Percentiles rank a stretch among this genome's conserved stretches.
Evolutionary conservation across 2,113 vertebrate species (phyloP).

Genomic region (Pygoscelis antarcticus): DNA sequence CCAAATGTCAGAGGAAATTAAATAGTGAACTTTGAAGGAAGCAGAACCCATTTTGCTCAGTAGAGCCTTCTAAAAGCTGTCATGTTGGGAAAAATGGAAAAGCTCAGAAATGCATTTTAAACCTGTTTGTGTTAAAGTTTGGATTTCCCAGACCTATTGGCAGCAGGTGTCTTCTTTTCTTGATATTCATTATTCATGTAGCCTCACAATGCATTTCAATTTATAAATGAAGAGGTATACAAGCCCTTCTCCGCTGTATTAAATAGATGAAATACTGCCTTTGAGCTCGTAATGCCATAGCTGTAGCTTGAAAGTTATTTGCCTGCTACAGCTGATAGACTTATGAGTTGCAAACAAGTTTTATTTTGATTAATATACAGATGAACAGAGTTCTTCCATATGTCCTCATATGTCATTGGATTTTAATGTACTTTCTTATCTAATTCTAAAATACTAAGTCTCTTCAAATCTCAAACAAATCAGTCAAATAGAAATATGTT

Average conservation of each 20-base stretch:
- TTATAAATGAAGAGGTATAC: neutral
- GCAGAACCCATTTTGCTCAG: neutral
- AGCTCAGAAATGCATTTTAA: conserved; percentile 11
- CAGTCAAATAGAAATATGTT: neutral
- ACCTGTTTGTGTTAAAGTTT: conserved; percentile 4
- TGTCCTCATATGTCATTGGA: neutral
- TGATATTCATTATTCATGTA: conserved; percentile 44
- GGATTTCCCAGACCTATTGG: conserved; percentile 23
- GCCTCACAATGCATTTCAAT: conserved; percentile 1
- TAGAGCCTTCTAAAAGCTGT: conserved; percentile 13
- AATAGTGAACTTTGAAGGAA: conserved; percentile 29
- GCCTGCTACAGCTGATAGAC: neutral
- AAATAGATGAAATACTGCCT: conserved; percentile 21
- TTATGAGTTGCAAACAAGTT: neutral
- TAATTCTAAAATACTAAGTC: neutral
- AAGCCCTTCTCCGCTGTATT: neutral
- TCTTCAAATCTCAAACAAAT: neutral
- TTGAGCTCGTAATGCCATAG: neutral
- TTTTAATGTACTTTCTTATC: neutral
- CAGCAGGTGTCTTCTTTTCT: conserved; percentile 23
- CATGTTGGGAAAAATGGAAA: conserved; percentile 16
- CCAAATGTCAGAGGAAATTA: conserved; percentile 41
- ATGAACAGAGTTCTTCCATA: neutral
- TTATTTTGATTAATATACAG: conserved; percentile 15
- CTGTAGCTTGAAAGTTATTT: neutral